These are phyloP conservation scores for Holothuria glaberrima DNA, from an alignment of 35 echinoderm and acorn worm genomes.

Conservation along the genomic window DNA sequence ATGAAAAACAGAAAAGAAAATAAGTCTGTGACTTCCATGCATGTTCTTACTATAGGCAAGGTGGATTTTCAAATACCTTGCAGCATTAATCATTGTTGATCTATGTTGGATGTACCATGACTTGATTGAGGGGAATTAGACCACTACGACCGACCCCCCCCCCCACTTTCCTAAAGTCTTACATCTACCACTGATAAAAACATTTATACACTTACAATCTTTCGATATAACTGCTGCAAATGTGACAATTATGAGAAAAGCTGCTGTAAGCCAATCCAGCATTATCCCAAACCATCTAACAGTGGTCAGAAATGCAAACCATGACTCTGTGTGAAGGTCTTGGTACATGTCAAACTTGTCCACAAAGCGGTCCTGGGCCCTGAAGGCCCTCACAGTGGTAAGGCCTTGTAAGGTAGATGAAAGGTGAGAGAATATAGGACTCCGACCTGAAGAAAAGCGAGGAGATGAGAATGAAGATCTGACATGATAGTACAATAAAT, in stretches of 20 bases:
- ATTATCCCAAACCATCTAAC: slow-evolving; percentile 85
- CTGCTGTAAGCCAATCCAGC: slow-evolving; percentile 62
- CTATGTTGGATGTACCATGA: no score
- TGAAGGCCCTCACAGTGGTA: slow-evolving; percentile 86
- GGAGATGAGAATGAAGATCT: no score
- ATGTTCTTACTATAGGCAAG: no score
- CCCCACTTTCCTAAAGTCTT: no score
- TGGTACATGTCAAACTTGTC: slow-evolving; percentile 72
- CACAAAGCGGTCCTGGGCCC: slow-evolving; percentile 70
- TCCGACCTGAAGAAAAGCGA: slow-evolving; percentile 62
- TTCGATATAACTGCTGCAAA: slow-evolving; percentile 68
- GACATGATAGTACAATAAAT: no score
- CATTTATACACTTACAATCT: slow-evolving; percentile 74
- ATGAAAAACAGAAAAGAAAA: no score
- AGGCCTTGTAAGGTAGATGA: slow-evolving; percentile 81
- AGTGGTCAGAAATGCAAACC: slow-evolving; percentile 84
- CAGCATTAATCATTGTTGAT: no score
- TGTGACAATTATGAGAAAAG: slow-evolving; percentile 73
- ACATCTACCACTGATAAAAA: no score
- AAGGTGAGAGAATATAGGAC: slow-evolving; percentile 91
- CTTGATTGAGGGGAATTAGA: no score
- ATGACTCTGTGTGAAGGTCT: slow-evolving; percentile 75
- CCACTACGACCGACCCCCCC: no score
- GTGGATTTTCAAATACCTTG: no score
- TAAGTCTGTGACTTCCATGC: no score